A percentile compares a stretch with the other conserved stretches of the same genome.
Conservation (phyloP, 2,113 vertebrate species). For the Cyprinus carpio region DNA sequence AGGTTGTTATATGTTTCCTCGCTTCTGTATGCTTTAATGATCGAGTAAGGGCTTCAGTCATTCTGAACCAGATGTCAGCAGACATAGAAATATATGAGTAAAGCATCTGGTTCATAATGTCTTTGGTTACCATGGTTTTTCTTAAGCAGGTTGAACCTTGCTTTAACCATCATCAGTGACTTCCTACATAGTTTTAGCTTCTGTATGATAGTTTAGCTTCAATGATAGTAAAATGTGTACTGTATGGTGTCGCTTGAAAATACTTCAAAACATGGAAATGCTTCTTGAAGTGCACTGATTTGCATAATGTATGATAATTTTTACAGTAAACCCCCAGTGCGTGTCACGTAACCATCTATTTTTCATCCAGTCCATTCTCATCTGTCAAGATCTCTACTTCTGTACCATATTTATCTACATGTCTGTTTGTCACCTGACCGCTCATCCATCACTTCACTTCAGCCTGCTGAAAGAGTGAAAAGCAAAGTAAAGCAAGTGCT, state of each 20-base stretch:
- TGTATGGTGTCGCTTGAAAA: neutral
- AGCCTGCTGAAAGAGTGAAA: neutral
- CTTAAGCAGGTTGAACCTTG: neutral
- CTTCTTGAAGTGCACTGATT: neutral
- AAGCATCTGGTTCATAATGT: constrained; percentile 27
- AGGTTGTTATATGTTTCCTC: neutral
- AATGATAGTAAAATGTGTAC: neutral
- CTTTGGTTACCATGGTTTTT: neutral
- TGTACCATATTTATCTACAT: constrained; percentile 3
- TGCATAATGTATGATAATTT: neutral
- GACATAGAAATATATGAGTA: constrained; percentile 13
- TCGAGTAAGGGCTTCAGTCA: neutral
- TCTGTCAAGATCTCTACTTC: neutral
- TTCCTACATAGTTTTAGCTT: neutral
- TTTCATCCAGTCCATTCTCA: neutral
- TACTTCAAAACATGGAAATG: neutral
- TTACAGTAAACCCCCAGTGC: neutral
- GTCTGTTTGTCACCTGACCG: neutral
- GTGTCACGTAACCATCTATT: neutral
- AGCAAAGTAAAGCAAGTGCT: constrained; percentile 12
- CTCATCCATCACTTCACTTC: constrained; percentile 1
- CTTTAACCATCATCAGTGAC: neutral
- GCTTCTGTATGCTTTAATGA: neutral
- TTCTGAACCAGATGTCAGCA: constrained; percentile 27
- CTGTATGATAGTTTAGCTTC: too few relatives aligned